phyloP scores from a whole-genome alignment of 2,797 vertebrate species.

The Emys orbicularis region DNA sequence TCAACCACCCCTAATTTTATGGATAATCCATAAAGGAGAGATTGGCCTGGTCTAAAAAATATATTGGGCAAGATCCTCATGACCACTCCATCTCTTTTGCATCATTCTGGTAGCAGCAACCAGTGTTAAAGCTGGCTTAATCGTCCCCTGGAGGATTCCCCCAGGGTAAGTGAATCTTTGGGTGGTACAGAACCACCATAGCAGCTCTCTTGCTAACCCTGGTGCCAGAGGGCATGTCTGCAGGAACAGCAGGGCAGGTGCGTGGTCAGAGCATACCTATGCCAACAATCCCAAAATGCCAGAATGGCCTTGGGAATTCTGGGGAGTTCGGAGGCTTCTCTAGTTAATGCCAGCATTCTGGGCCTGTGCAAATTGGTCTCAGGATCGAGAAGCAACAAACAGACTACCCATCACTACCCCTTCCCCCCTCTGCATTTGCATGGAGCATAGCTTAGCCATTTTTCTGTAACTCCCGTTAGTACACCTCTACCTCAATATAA shows the following conservation, averaged over 20 bases:
- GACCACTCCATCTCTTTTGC: neutral
- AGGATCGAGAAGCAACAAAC: fast-evolving
- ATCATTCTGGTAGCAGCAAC: neutral
- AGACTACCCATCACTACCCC: fast-evolving
- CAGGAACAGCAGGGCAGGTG: neutral
- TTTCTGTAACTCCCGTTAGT: neutral
- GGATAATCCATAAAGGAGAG: neutral
- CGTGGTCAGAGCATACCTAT: neutral
- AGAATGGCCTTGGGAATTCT: neutral
- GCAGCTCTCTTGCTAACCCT: fast-evolving
- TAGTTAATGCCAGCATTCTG: neutral
- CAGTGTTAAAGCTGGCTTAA: too few relatives aligned
- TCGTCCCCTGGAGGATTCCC: neutral
- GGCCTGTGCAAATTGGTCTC: neutral
- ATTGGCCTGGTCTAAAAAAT: neutral
- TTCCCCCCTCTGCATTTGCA: neutral
- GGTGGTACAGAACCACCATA: neutral
- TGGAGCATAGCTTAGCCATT: neutral
- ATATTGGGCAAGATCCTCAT: fast-evolving
- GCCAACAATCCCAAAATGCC: neutral
- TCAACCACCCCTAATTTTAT: neutral
- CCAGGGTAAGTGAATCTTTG: neutral
- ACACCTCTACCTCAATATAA: too few relatives aligned
- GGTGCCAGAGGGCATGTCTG: neutral
- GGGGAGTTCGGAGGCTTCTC: neutral